Conservation (phyloP, 2,797 vertebrate genomes). For the Enteromius trimaculatus region DNA sequence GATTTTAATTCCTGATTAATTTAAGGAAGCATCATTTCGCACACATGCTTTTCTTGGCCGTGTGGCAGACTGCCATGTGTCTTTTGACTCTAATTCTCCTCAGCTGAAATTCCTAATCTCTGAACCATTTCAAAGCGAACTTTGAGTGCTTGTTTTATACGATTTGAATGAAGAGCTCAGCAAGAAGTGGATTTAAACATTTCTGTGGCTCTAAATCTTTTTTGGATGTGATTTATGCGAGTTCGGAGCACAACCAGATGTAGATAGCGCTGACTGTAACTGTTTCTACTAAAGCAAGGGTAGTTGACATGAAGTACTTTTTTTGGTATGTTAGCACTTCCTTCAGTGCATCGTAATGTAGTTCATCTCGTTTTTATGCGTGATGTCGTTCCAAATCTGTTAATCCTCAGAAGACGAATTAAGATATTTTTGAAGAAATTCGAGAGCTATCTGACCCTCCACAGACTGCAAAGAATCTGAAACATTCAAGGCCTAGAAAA, state of each 20-base stretch:
- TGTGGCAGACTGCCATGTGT: constrained; percentile 62
- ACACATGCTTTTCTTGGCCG: constrained; percentile 62
- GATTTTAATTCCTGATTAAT: constrained; percentile 74
- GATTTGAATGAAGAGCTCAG: constrained; percentile 60
- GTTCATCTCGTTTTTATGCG: not conserved
- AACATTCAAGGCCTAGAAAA: no score
- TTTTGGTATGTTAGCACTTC: not conserved
- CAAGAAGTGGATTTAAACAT: constrained; percentile 48
- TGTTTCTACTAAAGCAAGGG: not conserved
- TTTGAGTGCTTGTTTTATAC: constrained; percentile 65
- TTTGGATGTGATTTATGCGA: constrained; percentile 21
- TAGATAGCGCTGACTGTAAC: not conserved
- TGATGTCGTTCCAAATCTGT: no score
- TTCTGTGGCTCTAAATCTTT: constrained; percentile 53
- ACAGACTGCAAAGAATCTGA: no score
- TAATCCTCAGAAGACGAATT: no score
- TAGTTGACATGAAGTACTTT: constrained; percentile 19
- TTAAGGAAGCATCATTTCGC: constrained; percentile 71
- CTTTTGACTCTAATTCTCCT: constrained; percentile 59
- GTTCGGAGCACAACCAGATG: constrained; percentile 42
- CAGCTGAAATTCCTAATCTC: constrained; percentile 67
- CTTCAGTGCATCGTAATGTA: not conserved
- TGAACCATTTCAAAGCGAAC: constrained; percentile 59
- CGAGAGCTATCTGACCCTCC: no score
- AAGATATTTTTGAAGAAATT: no score